phyloP scores from a whole-genome alignment of 2,888 invertebrate genomes.

The Venusia cambrica region DNA sequence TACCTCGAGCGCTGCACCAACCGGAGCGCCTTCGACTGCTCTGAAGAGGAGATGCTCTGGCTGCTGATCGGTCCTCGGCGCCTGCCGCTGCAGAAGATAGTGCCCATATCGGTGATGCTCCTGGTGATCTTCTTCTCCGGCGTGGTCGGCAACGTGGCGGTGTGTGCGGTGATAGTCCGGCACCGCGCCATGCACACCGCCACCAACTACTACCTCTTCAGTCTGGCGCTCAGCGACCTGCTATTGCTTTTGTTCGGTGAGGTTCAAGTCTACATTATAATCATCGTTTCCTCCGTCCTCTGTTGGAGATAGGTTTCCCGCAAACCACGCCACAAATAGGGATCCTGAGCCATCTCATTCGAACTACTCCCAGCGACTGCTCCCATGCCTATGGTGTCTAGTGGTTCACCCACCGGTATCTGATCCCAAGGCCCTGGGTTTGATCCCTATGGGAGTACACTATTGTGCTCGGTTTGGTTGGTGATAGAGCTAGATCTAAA shows the following conservation, averaged over 20 bases:
- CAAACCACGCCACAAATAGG: too few species aligned
- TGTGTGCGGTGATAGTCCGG: slow-evolving; percentile 91
- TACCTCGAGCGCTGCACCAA: slow-evolving; percentile 66
- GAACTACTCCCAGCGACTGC: too few species aligned
- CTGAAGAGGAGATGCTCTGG: slow-evolving; percentile 81
- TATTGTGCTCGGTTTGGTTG: too few species aligned
- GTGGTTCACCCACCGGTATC: too few species aligned
- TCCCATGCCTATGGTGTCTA: too few species aligned
- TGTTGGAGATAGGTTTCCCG: too few species aligned
- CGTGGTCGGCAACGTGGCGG: slow-evolving; percentile 90
- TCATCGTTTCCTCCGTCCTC: too few species aligned
- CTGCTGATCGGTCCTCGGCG: slow-evolving; percentile 83
- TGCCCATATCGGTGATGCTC: slow-evolving; percentile 85
- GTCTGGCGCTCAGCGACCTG: slow-evolving; percentile 92
- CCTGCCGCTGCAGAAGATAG: slow-evolving; percentile 77
- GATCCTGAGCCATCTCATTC: too few species aligned
- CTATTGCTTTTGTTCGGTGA: slow-evolving; percentile 90
- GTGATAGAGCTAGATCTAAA: too few species aligned
- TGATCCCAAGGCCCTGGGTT: too few species aligned
- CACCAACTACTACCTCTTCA: slow-evolving; percentile 95
- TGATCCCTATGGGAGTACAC: too few species aligned
- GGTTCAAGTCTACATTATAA: too few species aligned
- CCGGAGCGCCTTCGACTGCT: slow-evolving; percentile 75
- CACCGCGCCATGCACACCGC: slow-evolving; percentile 93
- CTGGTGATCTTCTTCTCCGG: slow-evolving; percentile 91